Base-by-base conservation (phyloP, 2,113 vertebrate genomes). In the Pionites leucogaster region DNA sequence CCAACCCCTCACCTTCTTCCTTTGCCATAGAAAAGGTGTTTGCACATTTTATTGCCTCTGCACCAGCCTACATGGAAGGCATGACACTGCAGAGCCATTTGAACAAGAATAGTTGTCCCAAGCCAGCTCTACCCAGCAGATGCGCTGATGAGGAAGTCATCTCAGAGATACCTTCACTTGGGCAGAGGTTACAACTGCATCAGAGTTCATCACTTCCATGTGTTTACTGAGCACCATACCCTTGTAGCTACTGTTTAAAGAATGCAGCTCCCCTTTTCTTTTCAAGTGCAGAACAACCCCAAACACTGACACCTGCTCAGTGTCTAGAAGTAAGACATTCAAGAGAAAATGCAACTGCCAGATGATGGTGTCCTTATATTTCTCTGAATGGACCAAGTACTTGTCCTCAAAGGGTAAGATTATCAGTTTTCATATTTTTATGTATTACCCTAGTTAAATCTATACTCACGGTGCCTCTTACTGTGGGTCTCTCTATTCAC, bases 121-220 rank as follows among this genome's bases (percentile, higher is more conserved):
- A 24, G 25, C 14, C 47, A 75, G 33, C 24, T 37, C 16, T 25
- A 25, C 18, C 22, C 25, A 59, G 44, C 1, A 77, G 16, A 22
- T 1, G 1, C 13, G 15, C 24, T 8, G 18, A 3, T 37, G 63
- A 70, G 18, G 35, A 9, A 4, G 14, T 13, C 23, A 11, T 13
- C 37, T 49, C 41, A 16, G 41, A 35, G 7, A 24, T 11, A 15
- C 14, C 47, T 31, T 80, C 33, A 31, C 33, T 49, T 47, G n/a
- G n/a, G 39, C 33, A 63, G 60, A 72, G 15, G 7, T 74, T 42
- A 55, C 29, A 29, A 53, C 19, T 17, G 17, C 28, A 44, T 11
- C 20, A 9, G 22, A 24, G 31, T 20, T 60, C n/a, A 7, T 8
- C n/a, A 11, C 64, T 71, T 55, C 29, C 29, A 47, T 4, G 2